A percentile compares a stretch with the other conserved stretches of the same genome.
These are phyloP conservation scores for Saimiri boliviensis DNA, from an alignment of 2,113 vertebrate species.

Conservation along the genomic window DNA sequence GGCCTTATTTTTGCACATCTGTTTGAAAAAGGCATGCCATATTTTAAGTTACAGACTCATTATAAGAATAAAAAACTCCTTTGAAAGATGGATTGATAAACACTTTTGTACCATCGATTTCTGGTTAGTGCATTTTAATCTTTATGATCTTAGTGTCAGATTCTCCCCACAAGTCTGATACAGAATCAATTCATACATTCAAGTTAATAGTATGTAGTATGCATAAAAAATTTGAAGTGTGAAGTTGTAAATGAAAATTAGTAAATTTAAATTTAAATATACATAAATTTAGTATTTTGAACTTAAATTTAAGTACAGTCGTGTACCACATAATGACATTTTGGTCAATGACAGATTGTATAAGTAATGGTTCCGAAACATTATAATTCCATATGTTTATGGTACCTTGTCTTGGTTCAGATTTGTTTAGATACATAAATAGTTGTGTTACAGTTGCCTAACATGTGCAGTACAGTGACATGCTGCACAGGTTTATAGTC, in stretches of 20 bases:
- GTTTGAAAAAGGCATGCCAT: background rate
- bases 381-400: background rate
- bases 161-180: conserved; percentile 21
- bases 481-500: background rate
- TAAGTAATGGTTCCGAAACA: background rate
- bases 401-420: background rate
- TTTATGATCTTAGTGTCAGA: conserved; percentile 49
- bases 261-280: background rate
- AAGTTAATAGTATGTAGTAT: conserved; percentile 28
- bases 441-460: background rate
- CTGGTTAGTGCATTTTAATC: conserved; percentile 62
- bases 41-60: conserved; percentile 26
- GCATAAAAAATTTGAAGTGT: conserved; percentile 13
- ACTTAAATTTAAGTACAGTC: background rate
- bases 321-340: background rate
- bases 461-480: background rate
- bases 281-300: background rate
- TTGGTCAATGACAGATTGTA: background rate
- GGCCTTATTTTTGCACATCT: conserved; percentile 48
- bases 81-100: conserved; percentile 66
- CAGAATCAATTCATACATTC: conserved; percentile 20
- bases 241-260: conserved; percentile 42
- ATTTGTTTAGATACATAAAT: background rate
- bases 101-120: conserved; percentile 54
- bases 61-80: conserved; percentile 53